Conservation (phyloP, 2,797 vertebrate species). For the Lithobates sylvaticus region DNA sequence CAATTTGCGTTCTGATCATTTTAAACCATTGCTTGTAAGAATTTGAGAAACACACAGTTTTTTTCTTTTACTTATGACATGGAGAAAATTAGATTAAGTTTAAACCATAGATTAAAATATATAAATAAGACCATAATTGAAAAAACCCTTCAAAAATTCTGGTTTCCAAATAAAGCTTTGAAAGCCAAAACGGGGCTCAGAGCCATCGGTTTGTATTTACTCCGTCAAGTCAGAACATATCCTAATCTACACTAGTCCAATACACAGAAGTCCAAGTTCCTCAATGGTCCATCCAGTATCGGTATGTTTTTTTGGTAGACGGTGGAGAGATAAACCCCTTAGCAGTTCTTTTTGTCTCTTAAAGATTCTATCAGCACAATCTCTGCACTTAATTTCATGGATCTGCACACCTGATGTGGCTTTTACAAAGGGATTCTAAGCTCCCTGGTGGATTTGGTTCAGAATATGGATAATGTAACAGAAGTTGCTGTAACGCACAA, state of each 20-base stretch:
- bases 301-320: too few species aligned
- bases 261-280: too few species aligned
- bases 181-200: background rate
- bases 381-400: too few species aligned
- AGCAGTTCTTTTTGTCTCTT: background rate
- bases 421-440: background rate
- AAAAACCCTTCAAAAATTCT: background rate
- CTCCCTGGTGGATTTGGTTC: background rate
- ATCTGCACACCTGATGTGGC: background rate
- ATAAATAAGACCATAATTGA: background rate
- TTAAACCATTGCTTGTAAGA: constrained; percentile 69
- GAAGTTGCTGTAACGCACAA: too few species aligned
- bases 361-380: background rate
- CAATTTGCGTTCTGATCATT: constrained; percentile 73
- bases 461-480: background rate
- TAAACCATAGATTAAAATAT: background rate
- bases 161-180: background rate
- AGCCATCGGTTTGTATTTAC: background rate
- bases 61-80: background rate
- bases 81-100: background rate
- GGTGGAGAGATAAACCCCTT: too few species aligned
- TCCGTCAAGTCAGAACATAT: too few species aligned
- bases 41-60: background rate
- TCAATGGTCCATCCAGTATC: too few species aligned
- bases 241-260: too few species aligned